Conservation (phyloP, 2,888 invertebrate species). For the Synergus itoensis region DNA sequence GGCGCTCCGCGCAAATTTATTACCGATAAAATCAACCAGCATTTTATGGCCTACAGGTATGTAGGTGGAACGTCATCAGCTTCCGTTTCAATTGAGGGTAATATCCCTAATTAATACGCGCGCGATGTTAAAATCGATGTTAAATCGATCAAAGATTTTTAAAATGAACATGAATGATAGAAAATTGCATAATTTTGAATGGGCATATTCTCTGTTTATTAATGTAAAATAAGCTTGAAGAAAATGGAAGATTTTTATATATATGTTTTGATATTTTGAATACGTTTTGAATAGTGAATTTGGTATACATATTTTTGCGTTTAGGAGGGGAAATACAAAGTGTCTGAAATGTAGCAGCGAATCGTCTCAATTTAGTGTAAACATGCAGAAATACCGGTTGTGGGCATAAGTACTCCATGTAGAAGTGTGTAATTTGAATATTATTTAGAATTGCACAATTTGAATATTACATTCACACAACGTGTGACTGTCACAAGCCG, state of each 20-base stretch:
- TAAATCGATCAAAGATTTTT: no score
- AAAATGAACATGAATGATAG: no score
- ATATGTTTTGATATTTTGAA: no score
- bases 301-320: neutral
- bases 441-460: slow-evolving; percentile 23
- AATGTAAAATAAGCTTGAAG: no score
- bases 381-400: slow-evolving; percentile 11
- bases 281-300: neutral
- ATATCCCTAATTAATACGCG: slow-evolving; percentile 53
- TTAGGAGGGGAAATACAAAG: slow-evolving; percentile 4
- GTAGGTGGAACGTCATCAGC: slow-evolving; percentile 63
- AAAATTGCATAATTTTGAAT: no score
- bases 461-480: slow-evolving; percentile 30
- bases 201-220: no score
- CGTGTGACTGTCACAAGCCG: slow-evolving; percentile 8
- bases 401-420: slow-evolving; percentile 8
- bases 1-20: slow-evolving; percentile 68
- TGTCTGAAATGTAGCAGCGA: neutral
- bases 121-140: no score
- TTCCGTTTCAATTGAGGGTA: slow-evolving; percentile 60
- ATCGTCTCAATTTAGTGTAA: slow-evolving; percentile 34
- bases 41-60: slow-evolving; percentile 67
- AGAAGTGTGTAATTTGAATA: slow-evolving; percentile 30
- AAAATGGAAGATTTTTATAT: no score
- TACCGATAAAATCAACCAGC: slow-evolving; percentile 72